A percentile compares a stretch with the other conserved stretches of the same genome.
Conservation (phyloP, 2,113 vertebrate species). For the Hippocampus guttulatus region DNA sequence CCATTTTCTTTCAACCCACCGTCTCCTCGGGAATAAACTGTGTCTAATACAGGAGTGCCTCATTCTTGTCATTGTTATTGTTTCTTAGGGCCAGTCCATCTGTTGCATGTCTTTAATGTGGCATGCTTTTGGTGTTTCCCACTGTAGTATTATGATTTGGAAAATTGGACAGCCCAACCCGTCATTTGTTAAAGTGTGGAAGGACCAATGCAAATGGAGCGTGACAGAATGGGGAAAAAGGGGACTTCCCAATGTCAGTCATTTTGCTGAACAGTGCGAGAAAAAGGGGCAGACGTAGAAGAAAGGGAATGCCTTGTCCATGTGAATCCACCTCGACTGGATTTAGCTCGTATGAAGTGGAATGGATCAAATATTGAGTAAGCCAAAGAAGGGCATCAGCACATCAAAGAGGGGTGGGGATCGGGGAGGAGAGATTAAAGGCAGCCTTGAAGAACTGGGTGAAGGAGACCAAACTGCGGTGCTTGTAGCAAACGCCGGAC, state of each 20-base stretch:
- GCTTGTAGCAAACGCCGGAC: constrained; percentile 47
- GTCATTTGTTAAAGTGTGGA: neutral
- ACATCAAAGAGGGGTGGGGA: constrained; percentile 66
- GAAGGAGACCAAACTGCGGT: constrained; percentile 68
- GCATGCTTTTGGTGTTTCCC: neutral
- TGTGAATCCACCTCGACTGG: constrained; percentile 58
- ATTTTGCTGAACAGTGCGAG: constrained; percentile 38
- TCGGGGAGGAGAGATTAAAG: constrained; percentile 68
- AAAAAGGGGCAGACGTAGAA: constrained; percentile 20
- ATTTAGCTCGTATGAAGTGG: constrained; percentile 64
- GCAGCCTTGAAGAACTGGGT: constrained; percentile 73
- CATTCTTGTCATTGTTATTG: neutral
- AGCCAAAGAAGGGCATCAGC: constrained; percentile 65
- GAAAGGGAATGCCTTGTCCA: constrained; percentile 34
- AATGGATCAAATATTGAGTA: constrained; percentile 73
- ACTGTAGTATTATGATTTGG: neutral
- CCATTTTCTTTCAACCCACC: too few relatives aligned
- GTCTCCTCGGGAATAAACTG: too few relatives aligned
- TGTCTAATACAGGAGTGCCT: too few relatives aligned
- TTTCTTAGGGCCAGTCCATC: neutral
- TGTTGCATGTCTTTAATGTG: too few relatives aligned
- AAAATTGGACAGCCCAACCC: neutral
- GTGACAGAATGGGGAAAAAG: neutral
- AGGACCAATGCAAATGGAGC: neutral
- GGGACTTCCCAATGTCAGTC: constrained; percentile 29